Conservation (phyloP, 2,113 vertebrate genomes). For the Clarias magur region DNA sequence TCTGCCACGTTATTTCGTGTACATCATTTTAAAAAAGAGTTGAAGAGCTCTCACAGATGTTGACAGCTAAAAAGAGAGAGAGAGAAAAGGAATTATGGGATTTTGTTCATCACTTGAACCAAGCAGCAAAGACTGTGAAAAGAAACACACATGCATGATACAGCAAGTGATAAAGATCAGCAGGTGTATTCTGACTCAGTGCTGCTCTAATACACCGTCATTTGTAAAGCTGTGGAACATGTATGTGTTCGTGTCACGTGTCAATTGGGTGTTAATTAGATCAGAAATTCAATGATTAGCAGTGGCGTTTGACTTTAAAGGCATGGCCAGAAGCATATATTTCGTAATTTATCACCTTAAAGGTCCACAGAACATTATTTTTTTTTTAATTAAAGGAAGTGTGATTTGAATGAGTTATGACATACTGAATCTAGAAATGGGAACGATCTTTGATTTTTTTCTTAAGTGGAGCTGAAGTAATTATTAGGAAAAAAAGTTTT, state of each 20-base stretch:
- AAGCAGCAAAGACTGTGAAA: not conserved
- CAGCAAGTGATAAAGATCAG: not conserved
- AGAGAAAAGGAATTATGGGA: no score
- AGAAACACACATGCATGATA: not conserved
- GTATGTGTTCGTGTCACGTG: not conserved
- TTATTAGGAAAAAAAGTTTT: no score
- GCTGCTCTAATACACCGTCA: not conserved
- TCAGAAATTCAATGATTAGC: not conserved
- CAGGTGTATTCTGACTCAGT: constrained; percentile 19
- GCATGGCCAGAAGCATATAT: not conserved
- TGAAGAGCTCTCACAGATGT: not conserved
- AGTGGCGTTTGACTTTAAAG: not conserved
- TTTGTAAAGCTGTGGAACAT: not conserved
- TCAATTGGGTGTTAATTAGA: constrained; percentile 24
- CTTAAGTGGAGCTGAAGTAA: not conserved
- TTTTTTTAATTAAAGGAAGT: not conserved
- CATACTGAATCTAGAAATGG: not conserved
- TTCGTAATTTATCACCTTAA: not conserved
- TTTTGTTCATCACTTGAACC: not conserved
- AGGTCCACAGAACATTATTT: no score
- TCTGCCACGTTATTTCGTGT: not conserved
- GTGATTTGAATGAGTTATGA: not conserved
- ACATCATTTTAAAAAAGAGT: not conserved
- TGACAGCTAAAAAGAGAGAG: not conserved
- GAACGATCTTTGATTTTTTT: not conserved